Percentiles rank a stretch among this genome's conserved stretches.
Evolutionary conservation across 2,888 invertebrate genomes (phyloP).

Genomic region (Meiosimyza platycephala): DNA sequence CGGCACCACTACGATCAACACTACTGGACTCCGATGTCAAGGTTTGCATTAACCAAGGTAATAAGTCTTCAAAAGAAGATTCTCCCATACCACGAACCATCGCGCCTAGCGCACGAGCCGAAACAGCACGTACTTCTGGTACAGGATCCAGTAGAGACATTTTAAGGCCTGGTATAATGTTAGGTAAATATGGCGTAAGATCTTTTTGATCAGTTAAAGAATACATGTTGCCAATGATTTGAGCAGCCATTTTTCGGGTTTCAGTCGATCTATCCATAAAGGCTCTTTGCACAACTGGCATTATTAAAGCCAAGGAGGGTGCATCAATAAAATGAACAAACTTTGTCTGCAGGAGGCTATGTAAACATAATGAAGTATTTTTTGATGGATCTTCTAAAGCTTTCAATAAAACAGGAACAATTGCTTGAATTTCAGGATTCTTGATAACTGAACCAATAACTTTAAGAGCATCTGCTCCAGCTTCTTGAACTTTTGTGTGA

Average conservation of each 20-base stretch:
- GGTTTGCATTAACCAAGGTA: slow-evolving; percentile 99
- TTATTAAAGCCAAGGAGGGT: slow-evolving; percentile 96
- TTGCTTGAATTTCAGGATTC: slow-evolving; percentile 98
- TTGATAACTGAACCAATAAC: slow-evolving; percentile 98
- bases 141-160: slow-evolving; percentile 96
- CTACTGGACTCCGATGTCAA: slow-evolving; percentile 94
- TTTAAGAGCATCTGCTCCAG: slow-evolving; percentile 94
- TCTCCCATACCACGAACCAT: slow-evolving; percentile 99
- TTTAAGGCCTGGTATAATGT: slow-evolving; percentile 96
- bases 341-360: slow-evolving; percentile 92
- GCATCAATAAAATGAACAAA: slow-evolving; percentile 99
- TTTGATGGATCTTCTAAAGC: slow-evolving; percentile 97
- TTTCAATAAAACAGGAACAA: slow-evolving; percentile 86
- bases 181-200: slow-evolving; percentile 93
- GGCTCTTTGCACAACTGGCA: slow-evolving; percentile 98
- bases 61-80: slow-evolving; percentile 92
- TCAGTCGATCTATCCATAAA: slow-evolving; percentile 98
- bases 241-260: slow-evolving; percentile 98
- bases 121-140: slow-evolving; percentile 96
- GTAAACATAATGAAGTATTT: slow-evolving; percentile 93
- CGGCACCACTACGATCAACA: slow-evolving; percentile 96
- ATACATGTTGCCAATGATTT: slow-evolving; percentile 99
- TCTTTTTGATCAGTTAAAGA: slow-evolving; percentile 99
- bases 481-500: slow-evolving; percentile 95
- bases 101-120: slow-evolving; percentile 94